Evolutionary conservation across 2,797 vertebrate genomes (phyloP).

Genomic region (Tarsius wallacei): DNA sequence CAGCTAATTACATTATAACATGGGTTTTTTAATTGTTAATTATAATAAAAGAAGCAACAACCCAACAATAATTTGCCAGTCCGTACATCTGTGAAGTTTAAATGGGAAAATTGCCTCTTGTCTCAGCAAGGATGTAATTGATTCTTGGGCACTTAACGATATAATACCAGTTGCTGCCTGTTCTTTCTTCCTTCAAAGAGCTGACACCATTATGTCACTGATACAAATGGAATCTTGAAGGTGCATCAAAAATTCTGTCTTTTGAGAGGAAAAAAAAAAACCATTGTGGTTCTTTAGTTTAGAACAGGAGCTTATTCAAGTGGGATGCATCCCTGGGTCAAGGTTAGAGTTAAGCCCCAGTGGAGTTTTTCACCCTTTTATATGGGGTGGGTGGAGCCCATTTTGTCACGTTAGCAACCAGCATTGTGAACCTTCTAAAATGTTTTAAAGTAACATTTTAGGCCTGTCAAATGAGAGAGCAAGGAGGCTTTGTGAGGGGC

Average conservation of each 20-base stretch:
- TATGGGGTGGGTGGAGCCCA: neutral
- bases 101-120: conserved; percentile 88
- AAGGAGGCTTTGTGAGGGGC: conserved; percentile 71
- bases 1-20: conserved; percentile 87
- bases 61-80: conserved; percentile 86
- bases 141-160: conserved; percentile 86
- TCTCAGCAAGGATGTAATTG: conserved; percentile 88
- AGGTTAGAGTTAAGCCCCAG: neutral
- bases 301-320: conserved; percentile 41
- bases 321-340: neutral
- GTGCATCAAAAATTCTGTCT: conserved; percentile 65
- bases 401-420: conserved; percentile 21
- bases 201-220: conserved; percentile 84
- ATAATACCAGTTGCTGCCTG: conserved; percentile 79
- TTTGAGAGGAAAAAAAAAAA: conserved; percentile 15
- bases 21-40: conserved; percentile 87
- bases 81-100: conserved; percentile 84
- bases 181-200: conserved; percentile 81
- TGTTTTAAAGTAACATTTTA: conserved; percentile 54
- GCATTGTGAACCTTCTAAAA: conserved; percentile 45
- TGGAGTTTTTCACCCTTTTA: conserved; percentile 16
- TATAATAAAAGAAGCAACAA: conserved; percentile 88
- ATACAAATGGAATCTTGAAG: conserved; percentile 87
- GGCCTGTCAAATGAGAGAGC: conserved; percentile 42
- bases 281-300: conserved; percentile 13